Evolutionary conservation across 2,797 vertebrate species (phyloP).

Genomic region (Enteromius fasciolatus): DNA sequence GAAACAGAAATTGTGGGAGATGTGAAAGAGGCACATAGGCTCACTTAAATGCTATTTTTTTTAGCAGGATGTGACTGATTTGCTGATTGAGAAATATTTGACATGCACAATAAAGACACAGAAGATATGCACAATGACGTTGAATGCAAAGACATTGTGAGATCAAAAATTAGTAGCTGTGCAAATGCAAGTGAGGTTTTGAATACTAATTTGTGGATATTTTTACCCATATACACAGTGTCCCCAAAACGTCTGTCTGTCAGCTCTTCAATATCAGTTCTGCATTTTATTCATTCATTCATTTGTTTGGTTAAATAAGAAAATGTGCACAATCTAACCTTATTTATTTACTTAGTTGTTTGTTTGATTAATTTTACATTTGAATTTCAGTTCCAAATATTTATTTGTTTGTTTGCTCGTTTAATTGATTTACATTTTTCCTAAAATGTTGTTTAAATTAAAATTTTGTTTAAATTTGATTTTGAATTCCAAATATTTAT

Average conservation of each 20-base stretch:
- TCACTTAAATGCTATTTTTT: not conserved
- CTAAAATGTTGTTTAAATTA: no score
- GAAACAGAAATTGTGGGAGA: constrained; percentile 10
- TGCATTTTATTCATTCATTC: no score
- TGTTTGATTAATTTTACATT: not conserved
- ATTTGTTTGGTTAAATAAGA: not conserved
- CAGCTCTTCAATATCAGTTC: no score
- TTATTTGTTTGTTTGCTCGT: no score
- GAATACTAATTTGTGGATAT: not conserved
- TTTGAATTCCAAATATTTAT: no score
- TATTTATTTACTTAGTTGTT: no score
- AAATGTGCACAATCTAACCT: no score
- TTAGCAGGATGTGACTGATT: constrained; percentile 3
- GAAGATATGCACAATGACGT: not conserved
- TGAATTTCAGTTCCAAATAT: not conserved
- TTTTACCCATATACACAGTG: not conserved
- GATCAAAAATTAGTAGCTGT: not conserved
- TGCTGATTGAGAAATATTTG: not conserved
- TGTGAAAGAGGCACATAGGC: not conserved
- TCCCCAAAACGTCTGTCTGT: not conserved
- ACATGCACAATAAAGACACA: constrained; percentile 4
- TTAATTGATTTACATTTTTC: no score
- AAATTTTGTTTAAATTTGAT: no score
- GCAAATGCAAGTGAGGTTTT: not conserved
- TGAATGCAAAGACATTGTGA: not conserved